phyloP scores from a whole-genome alignment of 2,113 vertebrate genomes.

The Caranx ignobilis region DNA sequence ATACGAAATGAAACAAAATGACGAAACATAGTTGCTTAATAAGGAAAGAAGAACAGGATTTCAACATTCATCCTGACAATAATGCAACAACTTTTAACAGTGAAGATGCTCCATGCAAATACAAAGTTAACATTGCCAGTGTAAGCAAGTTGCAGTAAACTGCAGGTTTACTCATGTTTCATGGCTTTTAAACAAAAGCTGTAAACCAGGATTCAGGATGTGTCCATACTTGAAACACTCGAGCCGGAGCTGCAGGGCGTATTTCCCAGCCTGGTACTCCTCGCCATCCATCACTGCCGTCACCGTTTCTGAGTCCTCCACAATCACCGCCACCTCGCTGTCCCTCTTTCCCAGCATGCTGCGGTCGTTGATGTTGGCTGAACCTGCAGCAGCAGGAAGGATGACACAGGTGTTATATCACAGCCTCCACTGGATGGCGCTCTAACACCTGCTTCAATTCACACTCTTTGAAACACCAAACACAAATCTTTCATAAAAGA shows the following conservation, averaged over 20 bases:
- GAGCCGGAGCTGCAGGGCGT: constrained; percentile 88
- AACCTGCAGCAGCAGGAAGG: constrained; percentile 82
- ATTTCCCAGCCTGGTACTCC: constrained; percentile 88
- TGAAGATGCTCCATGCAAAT: too few species aligned
- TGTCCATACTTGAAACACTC: constrained; percentile 92
- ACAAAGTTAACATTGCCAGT: too few species aligned
- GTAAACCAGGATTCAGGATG: background rate
- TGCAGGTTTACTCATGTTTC: too few species aligned
- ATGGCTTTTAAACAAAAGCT: too few species aligned
- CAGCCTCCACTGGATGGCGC: constrained; percentile 35
- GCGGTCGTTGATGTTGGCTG: constrained; percentile 98
- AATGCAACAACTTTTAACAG: too few species aligned
- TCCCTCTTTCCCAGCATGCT: constrained; percentile 98
- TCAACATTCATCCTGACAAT: too few species aligned
- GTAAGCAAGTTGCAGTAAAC: too few species aligned
- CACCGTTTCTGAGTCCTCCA: constrained; percentile 89
- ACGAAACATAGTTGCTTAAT: background rate
- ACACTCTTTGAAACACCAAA: too few species aligned
- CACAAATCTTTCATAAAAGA: too few species aligned
- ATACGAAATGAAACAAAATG: background rate
- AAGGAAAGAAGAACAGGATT: too few species aligned
- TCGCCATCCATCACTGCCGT: constrained; percentile 90
- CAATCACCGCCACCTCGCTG: constrained; percentile 95
- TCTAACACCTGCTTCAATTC: background rate
- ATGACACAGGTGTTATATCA: background rate